Base-by-base conservation (phyloP, 2,888 invertebrate genomes). In the Drosophila limbata region DNA sequence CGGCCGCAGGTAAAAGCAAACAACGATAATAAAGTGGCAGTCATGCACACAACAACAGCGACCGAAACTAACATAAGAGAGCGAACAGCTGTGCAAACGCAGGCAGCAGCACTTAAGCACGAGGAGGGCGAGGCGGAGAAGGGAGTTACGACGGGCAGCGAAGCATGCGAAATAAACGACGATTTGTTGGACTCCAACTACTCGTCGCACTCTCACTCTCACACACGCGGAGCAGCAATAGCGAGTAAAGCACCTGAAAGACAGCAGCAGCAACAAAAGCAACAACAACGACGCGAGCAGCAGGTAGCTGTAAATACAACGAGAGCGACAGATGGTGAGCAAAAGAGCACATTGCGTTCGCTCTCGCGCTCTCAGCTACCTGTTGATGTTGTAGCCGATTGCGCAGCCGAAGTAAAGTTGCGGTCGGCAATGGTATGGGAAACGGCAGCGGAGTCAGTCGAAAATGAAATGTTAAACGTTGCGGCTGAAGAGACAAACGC, bases 381-480 rank as follows among this genome's bases (percentile, higher is more conserved):
- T 80, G 82, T 66, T 73, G 78, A 59, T 67, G 55, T 42, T 15
- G 45, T 73, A 81, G 85, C 67, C 71, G 80, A 74, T 69, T 74
- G 85, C 84, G 89, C 86, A 87, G 79, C 74, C 79, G 66, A 83
- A 78, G 73, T 72, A 68, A 73, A 73, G 71, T 81, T 79, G 76
- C 59, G 50, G 57, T 77, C 76, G 61, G 19, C 45, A 39, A 64
- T 55, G 50, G 42, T 17, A 51, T 56, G 59, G 60, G 55, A 37
- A 62, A 31, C 63, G 61, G 44, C 72, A 57, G 60, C 72, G 80
- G 77, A 79, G 75, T 84, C 82, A 90, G 90, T 91, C 81, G 88
- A 88, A 89, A 89, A 90, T 90, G 90, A 91, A 88, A 90, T 91
- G 91, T 91, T 91, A 90, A 90, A 86, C 90, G 91, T 87, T 81